Base-by-base conservation (phyloP, 1,140 invertebrate species). In the Zaprionus camerounensis region DNA sequence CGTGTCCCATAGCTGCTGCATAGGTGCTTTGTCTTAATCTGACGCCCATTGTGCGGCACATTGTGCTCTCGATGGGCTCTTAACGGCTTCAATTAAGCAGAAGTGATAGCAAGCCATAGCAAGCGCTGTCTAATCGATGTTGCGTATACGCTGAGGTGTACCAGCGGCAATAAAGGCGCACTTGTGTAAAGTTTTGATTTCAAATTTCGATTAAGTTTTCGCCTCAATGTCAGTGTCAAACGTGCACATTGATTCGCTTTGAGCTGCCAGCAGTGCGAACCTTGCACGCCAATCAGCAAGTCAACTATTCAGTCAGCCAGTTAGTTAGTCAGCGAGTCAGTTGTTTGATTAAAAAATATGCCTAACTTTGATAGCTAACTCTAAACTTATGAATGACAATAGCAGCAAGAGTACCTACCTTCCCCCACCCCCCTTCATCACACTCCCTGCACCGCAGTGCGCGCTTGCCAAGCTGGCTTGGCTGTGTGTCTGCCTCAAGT, bases 1-100 rank as follows among this genome's bases (percentile, higher is more conserved):
- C 58, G 65, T 73, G 76, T 58, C 68, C 64, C 12, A 38, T 63
- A 68, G 81, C 66, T 46, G 38, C 38, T 41, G n/a, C 41, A 61
- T 58, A 62, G 81, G 81, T 84, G 75, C 85, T 90, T 88, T 90
- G 78, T 90, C 84, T 88, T 88, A 88, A 88, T 88, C 85, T 76
- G 65, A 53, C 38, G 78, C 78, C 71, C 85, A 66, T 76, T 78
- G 79, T 82, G 82, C 58, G 71, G 82, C 76, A 85, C 71, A 82
- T 82, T 76, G 81, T 66, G 26, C 64, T 65, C 41, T 46, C 71
- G 56, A 70, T 55, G 55, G 57, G 56, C 70, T 67, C 80, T 49
- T 88, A 84, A 87, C 63, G 69, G 69, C 63, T 68, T 72, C 78
- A 88, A 90, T 88, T 88, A 88, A 81, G 71, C 63, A 59, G 70